Conservation (phyloP, 2,888 invertebrate species). For the Phragmatobia fuliginosa region DNA sequence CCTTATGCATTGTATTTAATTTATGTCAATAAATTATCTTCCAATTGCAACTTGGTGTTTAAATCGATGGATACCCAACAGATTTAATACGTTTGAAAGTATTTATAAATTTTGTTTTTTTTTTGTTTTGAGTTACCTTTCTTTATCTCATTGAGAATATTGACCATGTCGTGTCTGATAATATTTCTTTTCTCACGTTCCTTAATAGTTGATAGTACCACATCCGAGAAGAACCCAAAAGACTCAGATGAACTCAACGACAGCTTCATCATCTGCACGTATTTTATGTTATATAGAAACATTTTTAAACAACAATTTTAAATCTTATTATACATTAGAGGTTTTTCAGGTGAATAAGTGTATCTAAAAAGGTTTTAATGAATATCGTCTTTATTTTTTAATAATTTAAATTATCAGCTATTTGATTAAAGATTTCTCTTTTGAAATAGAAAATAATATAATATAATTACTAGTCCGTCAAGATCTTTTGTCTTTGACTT, state of each 20-base stretch:
- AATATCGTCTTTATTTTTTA: too few species aligned
- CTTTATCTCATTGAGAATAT: conserved; percentile 84
- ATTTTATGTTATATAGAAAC: not conserved
- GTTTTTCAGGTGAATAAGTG: too few species aligned
- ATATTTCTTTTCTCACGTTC: conserved; percentile 69
- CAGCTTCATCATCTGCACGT: conserved; percentile 49
- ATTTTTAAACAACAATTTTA: not conserved
- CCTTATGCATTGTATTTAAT: too few species aligned
- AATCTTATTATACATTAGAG: not conserved
- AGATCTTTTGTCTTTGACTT: too few species aligned
- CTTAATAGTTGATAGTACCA: conserved; percentile 73
- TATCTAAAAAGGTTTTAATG: too few species aligned
- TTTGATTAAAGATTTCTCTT: not conserved
- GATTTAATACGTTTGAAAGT: not conserved
- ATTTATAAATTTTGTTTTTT: not conserved
- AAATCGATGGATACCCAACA: too few species aligned
- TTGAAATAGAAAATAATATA: too few species aligned
- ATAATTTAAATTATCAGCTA: too few species aligned
- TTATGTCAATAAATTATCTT: too few species aligned
- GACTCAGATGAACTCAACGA: conserved; percentile 45
- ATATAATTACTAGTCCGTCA: too few species aligned
- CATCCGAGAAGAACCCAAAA: conserved; percentile 62
- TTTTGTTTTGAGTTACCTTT: conserved; percentile 67
- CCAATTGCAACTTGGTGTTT: too few species aligned
- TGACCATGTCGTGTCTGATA: conserved; percentile 85